These are phyloP conservation scores for Mythimna vitellina DNA, from an alignment of 2,888 invertebrate species.

Conservation along the genomic window DNA sequence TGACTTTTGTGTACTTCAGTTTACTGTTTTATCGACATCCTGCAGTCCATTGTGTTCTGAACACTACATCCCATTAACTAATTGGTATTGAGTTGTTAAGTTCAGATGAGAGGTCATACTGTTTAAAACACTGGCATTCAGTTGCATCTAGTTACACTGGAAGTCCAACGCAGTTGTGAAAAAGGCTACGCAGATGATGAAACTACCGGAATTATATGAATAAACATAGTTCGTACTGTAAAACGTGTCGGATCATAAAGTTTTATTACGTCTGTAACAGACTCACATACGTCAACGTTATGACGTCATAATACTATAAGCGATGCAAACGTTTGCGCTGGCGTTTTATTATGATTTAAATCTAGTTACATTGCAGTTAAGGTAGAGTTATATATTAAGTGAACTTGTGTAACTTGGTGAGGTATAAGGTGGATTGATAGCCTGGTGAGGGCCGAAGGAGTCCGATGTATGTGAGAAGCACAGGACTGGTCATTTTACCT, in stretches of 20 bases:
- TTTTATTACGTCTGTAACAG: slow-evolving; percentile 42
- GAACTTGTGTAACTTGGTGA: neutral
- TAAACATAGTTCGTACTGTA: slow-evolving; percentile 22
- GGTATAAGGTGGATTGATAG: no score
- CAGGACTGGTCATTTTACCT: no score
- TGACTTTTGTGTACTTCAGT: no score
- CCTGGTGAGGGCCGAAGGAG: no score
- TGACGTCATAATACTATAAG: slow-evolving; percentile 38
- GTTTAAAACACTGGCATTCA: no score
- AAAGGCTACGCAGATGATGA: neutral
- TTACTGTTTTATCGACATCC: no score
- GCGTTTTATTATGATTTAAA: slow-evolving; percentile 20
- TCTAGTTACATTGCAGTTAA: slow-evolving; percentile 7
- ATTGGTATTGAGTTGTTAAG: no score
- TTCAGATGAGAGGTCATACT: no score
- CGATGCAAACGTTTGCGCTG: slow-evolving; percentile 33
- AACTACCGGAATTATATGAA: neutral
- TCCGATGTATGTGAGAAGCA: no score
- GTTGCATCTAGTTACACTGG: neutral
- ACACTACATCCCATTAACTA: no score
- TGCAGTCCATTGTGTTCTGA: no score
- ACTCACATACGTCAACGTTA: slow-evolving; percentile 56
- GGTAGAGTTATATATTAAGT: no score
- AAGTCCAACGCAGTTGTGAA: neutral
- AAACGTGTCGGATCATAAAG: slow-evolving; percentile 47